Evolutionary conservation across 2,113 vertebrate genomes (phyloP).

Genomic region (Todiramphus saurophagus): DNA sequence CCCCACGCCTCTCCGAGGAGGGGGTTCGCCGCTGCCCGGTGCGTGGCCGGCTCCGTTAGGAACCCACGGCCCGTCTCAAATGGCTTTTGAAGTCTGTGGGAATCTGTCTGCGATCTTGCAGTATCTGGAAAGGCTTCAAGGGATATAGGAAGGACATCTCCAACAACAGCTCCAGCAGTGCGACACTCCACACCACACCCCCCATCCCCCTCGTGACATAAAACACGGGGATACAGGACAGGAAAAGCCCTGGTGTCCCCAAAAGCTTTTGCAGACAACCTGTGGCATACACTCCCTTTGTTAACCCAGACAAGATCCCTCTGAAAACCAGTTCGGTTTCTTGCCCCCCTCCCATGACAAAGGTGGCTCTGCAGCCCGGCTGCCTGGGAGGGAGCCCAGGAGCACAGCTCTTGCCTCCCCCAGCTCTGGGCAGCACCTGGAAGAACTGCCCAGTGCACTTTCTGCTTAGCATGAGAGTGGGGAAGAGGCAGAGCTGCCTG

Average conservation of each 20-base stretch:
- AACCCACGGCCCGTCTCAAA: background rate
- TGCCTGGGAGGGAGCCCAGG: background rate
- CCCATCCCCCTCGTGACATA: background rate
- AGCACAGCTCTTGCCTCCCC: background rate
- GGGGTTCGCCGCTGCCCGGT: background rate
- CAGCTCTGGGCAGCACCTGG: slow-evolving; percentile 24
- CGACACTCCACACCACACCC: no score
- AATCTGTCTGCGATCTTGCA: background rate
- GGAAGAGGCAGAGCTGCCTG: background rate
- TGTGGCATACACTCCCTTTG: background rate
- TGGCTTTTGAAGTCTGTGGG: background rate
- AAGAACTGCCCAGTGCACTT: slow-evolving; percentile 48
- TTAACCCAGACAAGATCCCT: background rate
- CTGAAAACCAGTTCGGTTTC: background rate
- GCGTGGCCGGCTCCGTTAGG: background rate
- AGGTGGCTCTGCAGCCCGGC: background rate
- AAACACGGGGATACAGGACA: background rate
- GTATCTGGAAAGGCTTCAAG: background rate
- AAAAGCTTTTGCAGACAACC: background rate
- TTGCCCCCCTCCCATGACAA: background rate
- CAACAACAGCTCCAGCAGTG: background rate
- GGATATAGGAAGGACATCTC: background rate
- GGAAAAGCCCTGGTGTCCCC: background rate
- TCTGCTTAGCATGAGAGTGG: background rate
- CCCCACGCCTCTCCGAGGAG: background rate